Evolutionary conservation across 2,888 invertebrate genomes (phyloP).

Genomic region (Hemithea aestivaria): DNA sequence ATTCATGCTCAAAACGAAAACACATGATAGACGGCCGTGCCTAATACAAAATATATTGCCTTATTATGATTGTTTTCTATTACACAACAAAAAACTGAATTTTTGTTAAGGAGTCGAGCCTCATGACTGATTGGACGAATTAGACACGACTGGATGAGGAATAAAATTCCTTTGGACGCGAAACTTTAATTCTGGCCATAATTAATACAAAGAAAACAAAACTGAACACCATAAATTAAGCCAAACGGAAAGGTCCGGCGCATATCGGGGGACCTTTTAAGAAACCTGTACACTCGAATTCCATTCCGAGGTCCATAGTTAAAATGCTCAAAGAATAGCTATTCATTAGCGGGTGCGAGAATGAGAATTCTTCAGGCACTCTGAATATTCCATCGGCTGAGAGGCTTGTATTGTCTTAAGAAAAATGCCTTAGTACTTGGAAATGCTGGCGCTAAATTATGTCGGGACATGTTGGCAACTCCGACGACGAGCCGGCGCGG

Average conservation of each 20-base stretch:
- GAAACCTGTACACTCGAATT: slow-evolving; percentile 75
- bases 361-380: slow-evolving; percentile 75
- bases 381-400: slow-evolving; percentile 70
- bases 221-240: slow-evolving; percentile 71
- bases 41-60: slow-evolving; percentile 59
- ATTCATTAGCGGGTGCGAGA: slow-evolving; percentile 79
- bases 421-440: slow-evolving; percentile 64
- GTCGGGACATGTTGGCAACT: slow-evolving; percentile 51
- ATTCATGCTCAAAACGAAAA: slow-evolving; percentile 37
- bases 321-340: slow-evolving; percentile 78
- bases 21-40: slow-evolving; percentile 54
- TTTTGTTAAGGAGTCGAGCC: slow-evolving; percentile 27
- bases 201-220: slow-evolving; percentile 71
- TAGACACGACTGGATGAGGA: slow-evolving; percentile 38
- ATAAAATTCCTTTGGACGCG: slow-evolving; percentile 43
- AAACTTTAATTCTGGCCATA: slow-evolving; percentile 62
- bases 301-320: slow-evolving; percentile 76
- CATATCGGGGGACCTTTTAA: slow-evolving; percentile 75
- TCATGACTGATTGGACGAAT: slow-evolving; percentile 47
- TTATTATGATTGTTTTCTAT: slow-evolving; percentile 63
- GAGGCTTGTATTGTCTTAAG: slow-evolving; percentile 74
- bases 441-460: slow-evolving; percentile 66
- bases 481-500: slow-evolving; percentile 40
- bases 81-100: slow-evolving; percentile 51
- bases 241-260: slow-evolving; percentile 71